These are phyloP conservation scores for Pseudococcus longispinus DNA, from an alignment of 2,888 invertebrate genomes.

Conservation along the genomic window DNA sequence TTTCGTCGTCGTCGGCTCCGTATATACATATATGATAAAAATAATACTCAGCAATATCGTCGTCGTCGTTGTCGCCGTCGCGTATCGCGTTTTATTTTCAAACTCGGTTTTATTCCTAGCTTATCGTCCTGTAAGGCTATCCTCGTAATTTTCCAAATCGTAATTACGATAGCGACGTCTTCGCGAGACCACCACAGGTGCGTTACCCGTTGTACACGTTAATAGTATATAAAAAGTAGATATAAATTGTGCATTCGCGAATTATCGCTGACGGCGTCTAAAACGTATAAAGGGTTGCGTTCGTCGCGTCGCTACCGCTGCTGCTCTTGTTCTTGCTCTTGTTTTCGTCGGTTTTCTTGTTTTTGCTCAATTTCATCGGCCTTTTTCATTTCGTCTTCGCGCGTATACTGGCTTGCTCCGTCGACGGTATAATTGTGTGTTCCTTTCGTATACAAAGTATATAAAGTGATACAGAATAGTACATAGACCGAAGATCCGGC, in stretches of 20 bases:
- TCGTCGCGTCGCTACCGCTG: background rate
- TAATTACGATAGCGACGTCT: background rate
- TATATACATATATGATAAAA: background rate
- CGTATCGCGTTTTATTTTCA: background rate
- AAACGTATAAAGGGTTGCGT: background rate
- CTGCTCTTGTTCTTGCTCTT: background rate
- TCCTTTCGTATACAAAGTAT: background rate
- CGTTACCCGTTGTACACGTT: background rate
- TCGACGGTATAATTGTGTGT: background rate
- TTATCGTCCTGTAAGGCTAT: background rate
- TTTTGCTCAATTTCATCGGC: background rate
- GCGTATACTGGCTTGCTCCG: too few relatives aligned
- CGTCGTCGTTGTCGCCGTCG: background rate
- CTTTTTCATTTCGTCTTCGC: background rate
- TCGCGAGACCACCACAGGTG: background rate
- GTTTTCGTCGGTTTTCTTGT: background rate
- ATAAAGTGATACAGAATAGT: background rate
- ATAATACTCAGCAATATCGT: conserved; percentile 7
- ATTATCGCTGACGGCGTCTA: conserved; percentile 18
- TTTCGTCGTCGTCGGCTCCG: conserved; percentile 12
- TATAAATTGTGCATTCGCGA: background rate
- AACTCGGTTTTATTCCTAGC: background rate
- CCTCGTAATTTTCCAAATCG: background rate
- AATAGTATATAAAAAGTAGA: background rate
- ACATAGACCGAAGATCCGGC: background rate